Conservation (phyloP, 2,888 invertebrate species). For the Pristionchus fissidentatus region DNA sequence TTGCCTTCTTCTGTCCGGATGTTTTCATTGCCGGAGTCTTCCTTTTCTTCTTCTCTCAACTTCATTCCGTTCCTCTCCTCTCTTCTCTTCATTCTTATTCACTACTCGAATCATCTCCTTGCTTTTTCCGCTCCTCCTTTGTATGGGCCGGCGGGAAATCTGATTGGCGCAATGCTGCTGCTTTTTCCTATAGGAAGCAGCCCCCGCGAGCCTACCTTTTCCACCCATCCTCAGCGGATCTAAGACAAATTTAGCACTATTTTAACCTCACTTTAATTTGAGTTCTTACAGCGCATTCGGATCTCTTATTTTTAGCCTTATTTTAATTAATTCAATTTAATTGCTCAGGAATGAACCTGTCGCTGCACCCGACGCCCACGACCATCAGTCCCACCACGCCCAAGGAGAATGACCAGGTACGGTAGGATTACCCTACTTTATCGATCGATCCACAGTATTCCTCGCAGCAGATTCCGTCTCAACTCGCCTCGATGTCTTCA, state of each 20-base stretch:
- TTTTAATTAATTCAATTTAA: slow-evolving; percentile 27
- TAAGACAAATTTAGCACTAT: background rate
- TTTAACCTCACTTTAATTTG: too few species aligned
- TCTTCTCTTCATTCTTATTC: slow-evolving; percentile 38
- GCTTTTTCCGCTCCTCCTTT: slow-evolving; percentile 32
- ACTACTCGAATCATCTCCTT: slow-evolving; percentile 19
- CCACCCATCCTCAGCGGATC: background rate
- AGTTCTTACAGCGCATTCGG: too few species aligned
- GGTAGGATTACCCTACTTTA: too few species aligned
- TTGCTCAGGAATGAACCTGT: slow-evolving; percentile 47
- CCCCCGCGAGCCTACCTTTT: slow-evolving; percentile 10
- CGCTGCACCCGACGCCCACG: background rate
- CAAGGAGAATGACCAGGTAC: slow-evolving; percentile 42
- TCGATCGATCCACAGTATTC: background rate
- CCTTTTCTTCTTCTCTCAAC: background rate
- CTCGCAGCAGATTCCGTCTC: slow-evolving; percentile 1
- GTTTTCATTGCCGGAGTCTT: background rate
- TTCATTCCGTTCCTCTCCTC: slow-evolving; percentile 31
- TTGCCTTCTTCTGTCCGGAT: slow-evolving; percentile 8
- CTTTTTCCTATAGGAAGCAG: background rate
- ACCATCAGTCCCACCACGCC: slow-evolving; percentile 10
- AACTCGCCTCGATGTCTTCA: background rate
- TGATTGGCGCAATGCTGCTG: slow-evolving; percentile 4
- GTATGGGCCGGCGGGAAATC: slow-evolving; percentile 20
- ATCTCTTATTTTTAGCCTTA: background rate